Base-by-base conservation (phyloP, 2,888 invertebrate species). In the Tipula lateralis region DNA sequence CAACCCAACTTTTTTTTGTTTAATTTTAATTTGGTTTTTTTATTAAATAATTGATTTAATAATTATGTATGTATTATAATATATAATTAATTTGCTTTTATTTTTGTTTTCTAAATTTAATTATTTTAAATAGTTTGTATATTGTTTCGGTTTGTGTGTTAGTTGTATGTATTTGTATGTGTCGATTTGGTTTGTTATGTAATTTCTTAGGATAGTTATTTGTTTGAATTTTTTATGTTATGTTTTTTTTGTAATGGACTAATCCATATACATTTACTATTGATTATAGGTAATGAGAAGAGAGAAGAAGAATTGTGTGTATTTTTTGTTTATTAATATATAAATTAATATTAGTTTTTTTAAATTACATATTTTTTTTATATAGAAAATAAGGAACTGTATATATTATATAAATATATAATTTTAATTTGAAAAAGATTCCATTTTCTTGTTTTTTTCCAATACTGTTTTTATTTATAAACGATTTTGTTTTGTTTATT, bases 71-170 rank as follows among this genome's bases (percentile, higher is more conserved):
- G 24, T 66, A 66, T 66, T 66, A 66, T 66, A 66, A 66, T 66
- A 66, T 66, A 66, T 66, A 66, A 66, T 66, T 66, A 66, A 66
- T 66, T 66, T 66, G 66, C 66, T 24, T 50, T 50, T 50, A 16
- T 50, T 36, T 66, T 66, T 66, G 24, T 66, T 66, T 66, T 66
- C 24, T 66, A 66, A 44, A 44, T 44, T 44, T 3, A 44, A n/a
- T n/a, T 44, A 44, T 44, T 44, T 44, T 44, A 44, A 66, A 66
- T 66, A 66, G 24, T 9, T 66, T 66, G 66, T 66, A 66, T 50
- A 7, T 32, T 36, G 36, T 36, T 36, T 44, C 16, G 44, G n/a
- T 44, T 44, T 66, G 66, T 9, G 19, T 66, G 19, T 66, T 16
- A 4, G n/a, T 16, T 44, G 44, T 44, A 6, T 44, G 16, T 44